Base-by-base conservation (phyloP, 2,888 invertebrate species). In the Leuctra nigra region DNA sequence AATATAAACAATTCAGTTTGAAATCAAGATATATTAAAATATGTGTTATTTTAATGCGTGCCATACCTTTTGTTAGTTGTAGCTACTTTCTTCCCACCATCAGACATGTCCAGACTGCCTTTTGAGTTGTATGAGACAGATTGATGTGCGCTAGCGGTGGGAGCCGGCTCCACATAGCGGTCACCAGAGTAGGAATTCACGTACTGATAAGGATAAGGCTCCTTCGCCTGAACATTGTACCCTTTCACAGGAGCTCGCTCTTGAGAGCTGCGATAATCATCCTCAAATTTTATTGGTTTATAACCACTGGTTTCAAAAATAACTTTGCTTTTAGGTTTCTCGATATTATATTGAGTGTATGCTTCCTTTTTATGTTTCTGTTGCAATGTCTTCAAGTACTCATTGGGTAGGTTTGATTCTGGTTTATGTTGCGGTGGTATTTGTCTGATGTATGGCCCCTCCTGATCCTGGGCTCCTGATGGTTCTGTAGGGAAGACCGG, bases 191-290 rank as follows among this genome's bases (percentile, higher is more conserved):
- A 29, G 3, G 20, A 9, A 18, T 35, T 50, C 50, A 50, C 50
- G 14, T 33, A 50, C 35, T 33, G 50, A 18, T 50, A 50, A 2
- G 50, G 50, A 50, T 50, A 50, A n/a, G 50, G 50, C 20, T 50
- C 33, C 33, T 29, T 33, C 1, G 33, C 18, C 20, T 29, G 14
- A 9, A 50, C 20, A 16, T 7, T 22, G 50, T 50, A 29, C 1
- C 35, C 22, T 35, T 47, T 47, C 47, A 29, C n/a, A 39, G 44
- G 44, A 2, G 23, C 20, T 20, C 22, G 35, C 22, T 29, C 29
- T 7, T 29, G 29, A 6, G 29, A 29, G 11, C 11, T 29, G 29
- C 11, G 29, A 7, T 29, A 11, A 18, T 50, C 50, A 14, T 50
- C 22, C 20, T 50, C 50, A 35, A 50, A 50, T 22, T 50, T 50